phyloP scores from a whole-genome alignment of 2,797 vertebrate genomes.

The Oryzias sinensis region DNA sequence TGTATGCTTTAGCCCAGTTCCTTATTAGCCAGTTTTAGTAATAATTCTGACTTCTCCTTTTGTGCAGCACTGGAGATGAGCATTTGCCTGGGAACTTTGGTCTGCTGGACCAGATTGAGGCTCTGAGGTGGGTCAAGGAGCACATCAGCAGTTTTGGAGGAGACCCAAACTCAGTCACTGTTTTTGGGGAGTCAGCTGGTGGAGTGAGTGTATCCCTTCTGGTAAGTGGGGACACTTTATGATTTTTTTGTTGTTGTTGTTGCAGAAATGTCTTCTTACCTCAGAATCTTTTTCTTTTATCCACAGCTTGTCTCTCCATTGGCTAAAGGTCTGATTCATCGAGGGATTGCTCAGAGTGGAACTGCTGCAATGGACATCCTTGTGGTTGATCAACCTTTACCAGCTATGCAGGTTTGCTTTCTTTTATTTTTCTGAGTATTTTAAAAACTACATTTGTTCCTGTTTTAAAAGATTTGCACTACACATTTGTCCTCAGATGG shows the following conservation, averaged over 20 bases:
- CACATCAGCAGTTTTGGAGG: slow-evolving; percentile 80
- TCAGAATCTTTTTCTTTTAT: slow-evolving; percentile 1
- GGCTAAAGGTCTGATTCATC: slow-evolving; percentile 70
- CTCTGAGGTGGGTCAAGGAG: slow-evolving; percentile 76
- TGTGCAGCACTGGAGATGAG: slow-evolving; percentile 72
- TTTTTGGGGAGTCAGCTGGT: slow-evolving; percentile 81
- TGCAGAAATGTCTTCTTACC: not conserved
- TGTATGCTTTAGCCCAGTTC: no score
- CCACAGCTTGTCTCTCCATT: slow-evolving; percentile 74
- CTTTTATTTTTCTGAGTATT: not conserved
- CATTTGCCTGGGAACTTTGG: slow-evolving; percentile 75
- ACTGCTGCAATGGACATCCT: slow-evolving; percentile 52
- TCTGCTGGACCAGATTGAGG: slow-evolving; percentile 75
- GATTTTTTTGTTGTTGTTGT: not conserved
- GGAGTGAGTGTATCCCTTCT: slow-evolving; percentile 73
- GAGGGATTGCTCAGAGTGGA: slow-evolving; percentile 78
- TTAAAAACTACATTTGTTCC: not conserved
- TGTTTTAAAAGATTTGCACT: not conserved
- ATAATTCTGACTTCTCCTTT: not conserved
- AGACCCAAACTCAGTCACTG: slow-evolving; percentile 72
- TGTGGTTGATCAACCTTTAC: slow-evolving; percentile 20
- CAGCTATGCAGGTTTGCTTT: slow-evolving; percentile 45
- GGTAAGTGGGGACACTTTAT: slow-evolving; percentile 43
- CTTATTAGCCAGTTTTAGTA: not conserved
- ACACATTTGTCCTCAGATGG: slow-evolving; percentile 39